Percentiles rank a stretch among this genome's conserved stretches.
Evolutionary conservation across 1,140 invertebrate species (phyloP).

Genomic region (Grapholita molesta): DNA sequence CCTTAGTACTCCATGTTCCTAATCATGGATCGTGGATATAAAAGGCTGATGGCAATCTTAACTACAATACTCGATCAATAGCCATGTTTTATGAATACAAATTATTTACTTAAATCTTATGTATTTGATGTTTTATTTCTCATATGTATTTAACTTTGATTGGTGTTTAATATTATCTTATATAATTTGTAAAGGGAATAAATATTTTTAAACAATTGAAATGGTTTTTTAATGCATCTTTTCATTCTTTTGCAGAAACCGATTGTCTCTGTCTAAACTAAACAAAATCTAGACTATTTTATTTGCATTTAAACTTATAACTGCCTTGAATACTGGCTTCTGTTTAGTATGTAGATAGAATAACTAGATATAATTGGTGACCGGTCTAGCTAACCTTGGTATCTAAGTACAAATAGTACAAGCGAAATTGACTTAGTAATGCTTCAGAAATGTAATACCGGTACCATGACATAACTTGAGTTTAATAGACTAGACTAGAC

Average conservation of each 20-base stretch:
- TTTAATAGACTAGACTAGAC: not conserved
- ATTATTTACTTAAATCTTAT: no score
- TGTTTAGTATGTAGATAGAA: slow-evolving; percentile 21
- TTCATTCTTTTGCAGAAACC: no score
- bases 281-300: not conserved
- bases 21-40: not conserved
- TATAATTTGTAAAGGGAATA: no score
- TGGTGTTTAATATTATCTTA: no score
- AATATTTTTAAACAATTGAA: no score
- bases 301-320: not conserved
- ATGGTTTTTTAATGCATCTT: no score
- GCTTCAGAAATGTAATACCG: slow-evolving; percentile 25
- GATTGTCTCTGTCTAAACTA: not conserved
- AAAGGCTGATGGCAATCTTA: no score
- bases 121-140: no score
- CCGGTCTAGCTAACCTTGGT: slow-evolving; percentile 37
- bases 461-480: slow-evolving; percentile 21
- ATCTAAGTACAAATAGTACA: slow-evolving; percentile 24
- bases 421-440: slow-evolving; percentile 39
- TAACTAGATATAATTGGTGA: slow-evolving; percentile 43
- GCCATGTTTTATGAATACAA: not conserved
- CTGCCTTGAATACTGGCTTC: not conserved
- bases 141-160: no score
- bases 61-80: no score
- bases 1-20: not conserved